Evolutionary conservation across 2,113 vertebrate species (phyloP).

Genomic region (Catagonus wagneri): DNA sequence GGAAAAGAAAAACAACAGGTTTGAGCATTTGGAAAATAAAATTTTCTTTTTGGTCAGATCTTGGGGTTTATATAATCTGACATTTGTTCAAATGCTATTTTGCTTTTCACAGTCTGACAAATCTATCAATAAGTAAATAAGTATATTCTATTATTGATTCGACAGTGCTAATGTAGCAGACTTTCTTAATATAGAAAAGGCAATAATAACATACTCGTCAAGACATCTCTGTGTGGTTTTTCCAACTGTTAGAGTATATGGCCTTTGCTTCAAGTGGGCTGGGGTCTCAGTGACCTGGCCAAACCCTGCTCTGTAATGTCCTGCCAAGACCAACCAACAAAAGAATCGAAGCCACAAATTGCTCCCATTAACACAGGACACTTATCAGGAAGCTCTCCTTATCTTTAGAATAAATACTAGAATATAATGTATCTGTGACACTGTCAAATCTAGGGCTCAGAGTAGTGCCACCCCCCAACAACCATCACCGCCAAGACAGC

Average conservation of each 20-base stretch:
- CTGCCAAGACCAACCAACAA: neutral
- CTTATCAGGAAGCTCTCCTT: neutral
- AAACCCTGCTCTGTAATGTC: neutral
- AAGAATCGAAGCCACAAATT: neutral
- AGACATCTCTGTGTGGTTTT: neutral
- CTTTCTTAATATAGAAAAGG: neutral
- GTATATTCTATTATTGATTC: neutral
- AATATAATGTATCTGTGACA: neutral
- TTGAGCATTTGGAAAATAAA: neutral
- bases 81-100: neutral
- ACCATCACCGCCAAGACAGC: neutral
- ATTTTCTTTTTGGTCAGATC: neutral
- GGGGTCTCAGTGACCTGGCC: neutral
- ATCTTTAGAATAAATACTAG: constrained; percentile 1
- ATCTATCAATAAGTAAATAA: neutral
- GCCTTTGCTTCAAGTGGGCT: neutral
- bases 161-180: neutral
- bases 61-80: neutral
- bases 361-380: neutral
- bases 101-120: neutral
- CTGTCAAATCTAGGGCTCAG: neutral
- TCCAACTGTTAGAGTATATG: neutral
- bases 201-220: neutral
- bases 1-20: neutral
- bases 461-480: neutral